These are phyloP conservation scores for Tautogolabrus adspersus DNA, from an alignment of 2,113 vertebrate genomes.

Conservation along the genomic window DNA sequence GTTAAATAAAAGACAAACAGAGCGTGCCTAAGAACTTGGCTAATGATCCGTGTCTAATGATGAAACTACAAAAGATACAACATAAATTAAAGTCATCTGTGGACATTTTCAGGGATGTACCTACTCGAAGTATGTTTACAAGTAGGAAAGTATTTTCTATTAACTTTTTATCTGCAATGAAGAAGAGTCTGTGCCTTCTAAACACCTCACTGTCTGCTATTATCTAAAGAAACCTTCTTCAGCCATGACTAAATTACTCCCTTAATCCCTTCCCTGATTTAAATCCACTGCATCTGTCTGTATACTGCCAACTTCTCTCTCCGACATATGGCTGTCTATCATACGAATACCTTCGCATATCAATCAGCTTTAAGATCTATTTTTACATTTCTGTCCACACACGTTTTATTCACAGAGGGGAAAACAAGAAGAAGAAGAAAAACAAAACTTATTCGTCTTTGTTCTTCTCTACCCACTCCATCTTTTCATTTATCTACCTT, in stretches of 20 bases:
- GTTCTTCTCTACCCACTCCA: slow-evolving; percentile 8
- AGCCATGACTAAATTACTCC: slow-evolving; percentile 36
- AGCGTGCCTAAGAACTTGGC: slow-evolving; percentile 20
- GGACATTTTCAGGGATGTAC: not conserved
- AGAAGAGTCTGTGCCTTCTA: not conserved
- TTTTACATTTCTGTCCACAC: slow-evolving; percentile 9
- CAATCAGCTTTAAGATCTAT: slow-evolving; percentile 30
- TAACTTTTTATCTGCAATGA: not conserved
- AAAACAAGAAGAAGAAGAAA: not conserved
- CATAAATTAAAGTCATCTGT: slow-evolving; percentile 28
- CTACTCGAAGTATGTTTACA: not conserved
- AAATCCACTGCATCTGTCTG: slow-evolving; percentile 28
- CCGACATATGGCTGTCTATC: slow-evolving; percentile 26
- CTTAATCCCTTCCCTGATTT: slow-evolving; percentile 53
- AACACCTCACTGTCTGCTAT: slow-evolving; percentile 17
- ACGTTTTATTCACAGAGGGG: not conserved
- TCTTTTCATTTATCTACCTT: slow-evolving; percentile 47
- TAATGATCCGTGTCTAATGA: slow-evolving; percentile 52
- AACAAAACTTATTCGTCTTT: not conserved
- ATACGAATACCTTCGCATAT: slow-evolving; percentile 29
- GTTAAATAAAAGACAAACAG: slow-evolving; percentile 46
- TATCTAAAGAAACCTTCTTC: slow-evolving; percentile 38
- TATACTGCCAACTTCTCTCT: slow-evolving; percentile 42
- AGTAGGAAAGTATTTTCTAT: not conserved
- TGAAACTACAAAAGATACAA: slow-evolving; percentile 36